Evolutionary conservation across 2,888 invertebrate species (phyloP), one percentile per base, ranked within the genome.

Genomic region (Ischnura elegans): DNA sequence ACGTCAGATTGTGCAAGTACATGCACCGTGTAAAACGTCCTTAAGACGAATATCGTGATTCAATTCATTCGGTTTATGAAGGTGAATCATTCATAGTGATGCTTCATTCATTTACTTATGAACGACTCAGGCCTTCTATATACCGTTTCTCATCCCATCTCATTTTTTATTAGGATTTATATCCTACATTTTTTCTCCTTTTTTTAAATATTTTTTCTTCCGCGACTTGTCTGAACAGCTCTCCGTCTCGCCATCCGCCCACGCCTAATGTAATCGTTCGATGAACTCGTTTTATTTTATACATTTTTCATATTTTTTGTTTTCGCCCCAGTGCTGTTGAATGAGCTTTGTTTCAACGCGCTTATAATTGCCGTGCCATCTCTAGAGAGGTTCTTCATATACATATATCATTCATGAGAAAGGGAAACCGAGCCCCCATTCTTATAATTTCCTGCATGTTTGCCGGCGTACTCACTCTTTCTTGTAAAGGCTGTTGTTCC

Each of bases 221-320:
- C 61, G 16, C 76, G 29, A 76, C 36, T 29, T 76, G 76, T 76
- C 76, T 76, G 76, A n/a, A 76, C 76, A 76, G 76, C 76, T 76
- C 76, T 36, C 76, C 5, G 8, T 36, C 76, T 36, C 76, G 76
- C 36, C 76, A 76, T 76, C 76, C 76, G 36, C 76, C 29, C 29
- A 76, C 76, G 36, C 76, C 36, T 36, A n/a, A 10, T 76, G 36
- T 76, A 76, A 76, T 76, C 76, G 76, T 76, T 76, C 76, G 76
- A 76, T 76, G 76, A 76, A 76, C 76, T 36, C 76, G 36, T 76
- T 76, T 13, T 29, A n/a, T n/a, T n/a, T 29, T 66, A 13, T 19
- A 19, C 4, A 51, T 51, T 5, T 51, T 2, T n/a, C n/a, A n/a
- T 6, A 6, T 51, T 36, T 76, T 0, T 76, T 76, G 25, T 61